phyloP scores from a whole-genome alignment of 2,888 invertebrate species.

The Agapostemon virescens region DNA sequence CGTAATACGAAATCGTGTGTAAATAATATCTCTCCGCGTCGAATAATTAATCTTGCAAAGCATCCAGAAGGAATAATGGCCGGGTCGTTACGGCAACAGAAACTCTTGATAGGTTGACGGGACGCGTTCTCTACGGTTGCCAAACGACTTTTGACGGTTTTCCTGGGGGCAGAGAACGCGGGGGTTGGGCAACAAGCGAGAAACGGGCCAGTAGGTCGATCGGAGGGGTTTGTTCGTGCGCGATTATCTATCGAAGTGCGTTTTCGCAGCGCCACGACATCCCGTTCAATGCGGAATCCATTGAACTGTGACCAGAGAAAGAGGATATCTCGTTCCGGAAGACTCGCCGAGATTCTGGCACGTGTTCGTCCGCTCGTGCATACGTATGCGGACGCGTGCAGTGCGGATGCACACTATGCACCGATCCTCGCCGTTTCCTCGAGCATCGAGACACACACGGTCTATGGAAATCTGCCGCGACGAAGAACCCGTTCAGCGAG shows the following conservation, averaged over 20 bases:
- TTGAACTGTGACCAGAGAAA: slow-evolving; percentile 22
- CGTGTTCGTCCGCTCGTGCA: slow-evolving; percentile 12
- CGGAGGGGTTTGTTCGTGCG: slow-evolving; percentile 31
- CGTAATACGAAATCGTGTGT: neutral
- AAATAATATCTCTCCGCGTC: neutral
- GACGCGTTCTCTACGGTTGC: neutral
- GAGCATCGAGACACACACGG: slow-evolving; percentile 25
- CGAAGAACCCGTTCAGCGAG: neutral
- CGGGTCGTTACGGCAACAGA: neutral
- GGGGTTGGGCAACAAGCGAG: neutral
- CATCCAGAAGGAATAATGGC: neutral
- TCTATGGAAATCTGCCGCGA: slow-evolving; percentile 14
- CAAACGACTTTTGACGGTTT: slow-evolving; percentile 6
- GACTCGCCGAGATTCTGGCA: slow-evolving; percentile 18
- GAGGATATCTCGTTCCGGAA: slow-evolving; percentile 30
- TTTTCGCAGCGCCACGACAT: slow-evolving; percentile 32
- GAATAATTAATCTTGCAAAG: neutral
- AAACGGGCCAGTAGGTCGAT: slow-evolving; percentile 58
- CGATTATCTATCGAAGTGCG: slow-evolving; percentile 49
- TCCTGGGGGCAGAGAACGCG: neutral
- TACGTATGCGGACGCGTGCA: neutral
- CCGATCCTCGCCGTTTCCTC: slow-evolving; percentile 3
- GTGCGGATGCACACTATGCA: neutral
- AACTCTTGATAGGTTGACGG: neutral
- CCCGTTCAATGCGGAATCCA: slow-evolving; percentile 38